phyloP scores from a whole-genome alignment of 2,113 vertebrate species.

The Vidua chalybeata region DNA sequence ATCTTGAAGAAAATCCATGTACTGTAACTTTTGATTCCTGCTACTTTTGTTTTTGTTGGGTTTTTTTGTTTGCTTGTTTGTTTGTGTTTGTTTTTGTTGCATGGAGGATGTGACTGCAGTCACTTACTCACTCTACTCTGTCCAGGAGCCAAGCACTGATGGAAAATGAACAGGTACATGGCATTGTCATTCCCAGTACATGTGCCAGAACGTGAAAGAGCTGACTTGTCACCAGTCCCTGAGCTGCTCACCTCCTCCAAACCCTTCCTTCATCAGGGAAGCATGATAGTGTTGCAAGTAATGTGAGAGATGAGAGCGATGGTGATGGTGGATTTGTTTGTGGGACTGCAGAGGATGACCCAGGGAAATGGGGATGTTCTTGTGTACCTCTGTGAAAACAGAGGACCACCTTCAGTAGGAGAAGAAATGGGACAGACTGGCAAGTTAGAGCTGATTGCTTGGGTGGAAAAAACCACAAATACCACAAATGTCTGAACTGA shows the following conservation, averaged over 20 bases:
- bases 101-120: background rate
- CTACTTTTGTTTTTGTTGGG: background rate
- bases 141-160: background rate
- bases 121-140: fast-evolving
- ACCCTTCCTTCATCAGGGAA: background rate
- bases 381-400: background rate
- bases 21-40: background rate
- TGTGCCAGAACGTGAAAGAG: background rate
- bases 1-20: background rate
- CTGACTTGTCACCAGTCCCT: background rate
- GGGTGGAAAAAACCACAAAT: background rate
- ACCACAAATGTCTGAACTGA: background rate
- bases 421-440: background rate
- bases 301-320: fast-evolving
- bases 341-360: background rate
- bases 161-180: background rate
- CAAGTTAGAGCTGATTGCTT: background rate
- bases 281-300: background rate
- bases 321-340: background rate
- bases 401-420: background rate
- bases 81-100: background rate
- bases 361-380: background rate
- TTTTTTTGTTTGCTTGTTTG: background rate
- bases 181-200: background rate
- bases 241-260: background rate